Evolutionary conservation across 2,888 invertebrate genomes (phyloP), one percentile per base, ranked within the genome.

Genomic region (Tortricodes alternella): DNA sequence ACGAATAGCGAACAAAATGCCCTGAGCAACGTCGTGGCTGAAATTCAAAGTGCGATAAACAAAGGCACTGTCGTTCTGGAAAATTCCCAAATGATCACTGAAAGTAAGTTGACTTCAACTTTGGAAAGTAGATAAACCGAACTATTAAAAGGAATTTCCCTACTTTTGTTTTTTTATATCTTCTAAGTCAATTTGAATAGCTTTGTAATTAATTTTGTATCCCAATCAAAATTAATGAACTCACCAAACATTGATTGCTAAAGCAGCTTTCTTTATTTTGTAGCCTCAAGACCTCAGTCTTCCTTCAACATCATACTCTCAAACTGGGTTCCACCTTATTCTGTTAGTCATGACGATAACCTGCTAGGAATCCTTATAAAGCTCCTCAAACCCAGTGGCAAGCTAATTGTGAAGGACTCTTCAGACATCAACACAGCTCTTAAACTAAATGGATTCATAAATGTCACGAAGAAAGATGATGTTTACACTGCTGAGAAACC

Each of bases 391-490:
- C 94, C 94, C 1, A 91, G 86, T 58, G 95, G 95, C 8, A 91
- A 80, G 67, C 62, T 95, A 3, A 72, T 93, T 48, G 62, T 93
- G 16, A 86, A 88, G 59, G 91, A 93, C 65, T 75, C 80, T 43
- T 74, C 74, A 11, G 85, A 89, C 67, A 59, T 92, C 32, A 74
- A 79, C 13, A 91, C 92, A 32, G 76, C 87, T 44, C 80, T 95
- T 16, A 94, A 93, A 74, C 72, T 95, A 1, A 92, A 92, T 67
- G 95, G 96, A 5, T 95, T 94, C 68, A 73, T 92, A 13, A 84
- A 92, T 73, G 67, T 89, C n/a, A 66, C 61, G 3, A 78, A 78
- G 34, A 60, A 68, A 13, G 79, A 80, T 29, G 72, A 77, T 65
- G 60, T 91, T 39, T 83, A 73, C 66, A 77, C 86, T 32, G 91